Evolutionary conservation across 1,140 invertebrate species (phyloP), one percentile per base, ranked within the genome.

Genomic region (Cydia fagiglandana): DNA sequence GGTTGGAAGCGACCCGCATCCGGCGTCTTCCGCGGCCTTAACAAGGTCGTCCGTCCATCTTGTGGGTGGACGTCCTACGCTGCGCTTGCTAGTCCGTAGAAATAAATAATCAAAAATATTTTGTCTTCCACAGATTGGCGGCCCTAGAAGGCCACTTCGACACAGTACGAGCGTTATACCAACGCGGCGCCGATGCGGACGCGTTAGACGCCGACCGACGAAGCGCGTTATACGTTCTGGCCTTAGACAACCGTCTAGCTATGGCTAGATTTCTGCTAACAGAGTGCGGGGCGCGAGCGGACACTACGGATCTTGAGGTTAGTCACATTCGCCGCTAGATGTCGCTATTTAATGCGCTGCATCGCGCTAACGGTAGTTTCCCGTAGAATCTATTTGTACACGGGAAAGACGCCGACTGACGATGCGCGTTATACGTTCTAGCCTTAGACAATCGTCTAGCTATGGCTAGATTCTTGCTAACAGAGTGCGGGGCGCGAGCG

Each of bases 121-220:
- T 30, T 73, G 75, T 24, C 74, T 80, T 77, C 45, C 83, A 68
- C 78, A 96, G 96, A 74, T 94, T 98, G 61, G 97, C 97, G 34
- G 96, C 97, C 12, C 88, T 98, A 2, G 97, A 97, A 89, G 96
- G 97, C 0, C 97, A 99, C 89, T 96, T 96, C 84, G 96, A 97
- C 76, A 96, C 97, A 15, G 96, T 98, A 4, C 94, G 96, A 79
- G 94, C 95, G 53, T 90, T 98, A 50, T 86, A 97, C 24, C 91
- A 94, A 73, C 94, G 96, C 77, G 96, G 96, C 70, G 97, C 97
- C n/a, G 97, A 98, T 90, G 95, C 98, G 0, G 97, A 98, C 87
- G 96, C 97, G 17, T 95, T 97, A 87, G 98, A 99, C 93, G 97
- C 97, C 0, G 98, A 99, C 92, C 97, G 97, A 1, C 94, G 98